Conservation (phyloP, 2,888 invertebrate genomes). For the Oscheius sp. region DNA sequence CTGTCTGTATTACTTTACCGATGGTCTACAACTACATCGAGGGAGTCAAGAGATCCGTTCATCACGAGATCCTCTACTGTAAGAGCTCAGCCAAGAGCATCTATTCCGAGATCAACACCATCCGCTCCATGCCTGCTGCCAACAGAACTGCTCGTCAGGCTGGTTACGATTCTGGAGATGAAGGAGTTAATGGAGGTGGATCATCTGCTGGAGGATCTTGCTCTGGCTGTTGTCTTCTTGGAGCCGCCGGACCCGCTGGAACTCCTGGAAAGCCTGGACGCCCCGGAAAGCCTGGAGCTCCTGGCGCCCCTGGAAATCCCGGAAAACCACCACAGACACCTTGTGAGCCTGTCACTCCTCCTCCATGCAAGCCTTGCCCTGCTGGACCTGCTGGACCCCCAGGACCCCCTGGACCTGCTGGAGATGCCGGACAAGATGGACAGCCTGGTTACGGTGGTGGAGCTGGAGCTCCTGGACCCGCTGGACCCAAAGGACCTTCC, state of each 20-base stretch:
- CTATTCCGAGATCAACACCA: not conserved
- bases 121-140: constrained; percentile 32
- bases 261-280: constrained; percentile 20
- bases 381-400: constrained; percentile 54
- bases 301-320: constrained; percentile 31
- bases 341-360: constrained; percentile 62
- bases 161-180: constrained; percentile 33
- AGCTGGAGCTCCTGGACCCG: constrained; percentile 54
- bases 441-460: constrained; percentile 45
- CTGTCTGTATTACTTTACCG: constrained; percentile 52
- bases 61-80: constrained; percentile 52
- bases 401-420: constrained; percentile 37
- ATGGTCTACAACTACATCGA: constrained; percentile 56
- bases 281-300: constrained; percentile 30
- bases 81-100: constrained; percentile 21
- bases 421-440: constrained; percentile 38
- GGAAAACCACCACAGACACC: constrained; percentile 57
- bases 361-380: constrained; percentile 62
- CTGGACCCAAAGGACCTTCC: constrained; percentile 50
- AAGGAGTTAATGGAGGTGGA: constrained; percentile 32
- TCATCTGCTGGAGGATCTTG: constrained; percentile 41
- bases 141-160: constrained; percentile 26
- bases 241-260: constrained; percentile 59
- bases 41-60: constrained; percentile 52
- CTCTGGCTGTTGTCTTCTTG: constrained; percentile 62